phyloP scores from a whole-genome alignment of 2,888 invertebrate species.

The Andrena hattorfiana region DNA sequence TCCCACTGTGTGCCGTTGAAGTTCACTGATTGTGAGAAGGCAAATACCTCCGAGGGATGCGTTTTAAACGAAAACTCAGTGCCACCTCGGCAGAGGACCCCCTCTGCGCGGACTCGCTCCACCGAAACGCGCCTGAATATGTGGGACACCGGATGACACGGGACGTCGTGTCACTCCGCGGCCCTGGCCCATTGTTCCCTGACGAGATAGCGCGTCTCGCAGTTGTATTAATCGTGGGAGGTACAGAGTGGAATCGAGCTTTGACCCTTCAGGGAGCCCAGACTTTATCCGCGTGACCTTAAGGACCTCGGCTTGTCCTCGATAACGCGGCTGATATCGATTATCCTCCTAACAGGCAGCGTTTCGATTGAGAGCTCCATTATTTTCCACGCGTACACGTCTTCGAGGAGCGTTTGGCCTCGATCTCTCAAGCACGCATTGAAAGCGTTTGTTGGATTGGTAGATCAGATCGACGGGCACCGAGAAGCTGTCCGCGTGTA shows the following conservation, averaged over 20 bases:
- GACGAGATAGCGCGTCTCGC: constrained; percentile 56
- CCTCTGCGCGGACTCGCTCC: constrained; percentile 58
- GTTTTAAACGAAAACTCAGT: constrained; percentile 77
- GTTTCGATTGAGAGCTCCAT: constrained; percentile 53
- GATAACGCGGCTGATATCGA: constrained; percentile 54
- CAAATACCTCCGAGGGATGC: constrained; percentile 66
- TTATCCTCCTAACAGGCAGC: constrained; percentile 47
- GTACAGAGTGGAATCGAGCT: constrained; percentile 33
- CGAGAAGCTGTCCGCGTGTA: neutral
- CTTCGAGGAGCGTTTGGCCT: constrained; percentile 32
- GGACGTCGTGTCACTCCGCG: constrained; percentile 68
- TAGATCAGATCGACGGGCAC: constrained; percentile 11
- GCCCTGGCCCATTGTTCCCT: constrained; percentile 70
- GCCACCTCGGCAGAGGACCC: constrained; percentile 75
- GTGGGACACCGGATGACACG: constrained; percentile 68
- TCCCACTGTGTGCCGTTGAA: neutral
- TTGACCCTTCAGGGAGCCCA: constrained; percentile 49
- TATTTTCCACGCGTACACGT: constrained; percentile 36
- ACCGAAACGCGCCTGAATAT: constrained; percentile 65
- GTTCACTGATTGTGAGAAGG: constrained; percentile 38
- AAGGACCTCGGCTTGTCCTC: constrained; percentile 38
- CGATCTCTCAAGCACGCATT: constrained; percentile 35
- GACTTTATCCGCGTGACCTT: constrained; percentile 45
- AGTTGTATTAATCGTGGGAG: constrained; percentile 70
- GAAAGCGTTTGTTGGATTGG: constrained; percentile 26